Evolutionary conservation across 2,888 invertebrate genomes (phyloP), one percentile per base, ranked within the genome.

Genomic region (Dynastes grantii): DNA sequence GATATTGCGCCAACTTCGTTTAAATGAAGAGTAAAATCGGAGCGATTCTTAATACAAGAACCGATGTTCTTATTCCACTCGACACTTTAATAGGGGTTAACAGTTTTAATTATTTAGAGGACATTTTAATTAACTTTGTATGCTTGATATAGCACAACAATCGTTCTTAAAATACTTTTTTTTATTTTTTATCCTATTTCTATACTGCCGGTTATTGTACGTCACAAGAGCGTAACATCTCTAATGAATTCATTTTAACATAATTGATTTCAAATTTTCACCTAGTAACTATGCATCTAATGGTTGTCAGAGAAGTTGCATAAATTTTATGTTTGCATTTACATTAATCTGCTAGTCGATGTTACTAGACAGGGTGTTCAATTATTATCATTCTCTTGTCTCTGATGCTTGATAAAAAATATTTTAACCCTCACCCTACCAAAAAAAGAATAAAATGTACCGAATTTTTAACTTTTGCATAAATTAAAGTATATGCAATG

Each of bases 31-130:
- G 27, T 29, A 45, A 27, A 37, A 63, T 11, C 27, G 45, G 45
- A 45, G 22, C 2, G 13, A 49, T 63, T 75, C 61, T 75, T 75
- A 63, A 27, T 75, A 63, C 22, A 77, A 77, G 37, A 65, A 45
- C 63, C 61, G 27, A 63, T 61, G 71, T 45, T 76, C 76, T 70
- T 76, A 73, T 63, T 40, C 53, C 49, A 77, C 77, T 81, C 81
- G 81, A 82, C 81, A 77, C 76, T 81, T 81, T 82, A 81, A 81
- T 80, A 77, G 80, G 81, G 83, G 83, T 83, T 82, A 84, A 81
- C 78, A 82, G 79, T 83, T 82, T 83, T 82, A 82, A 84, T 84
- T 83, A 81, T 81, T 84, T 81, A 81, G 83, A 84, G 84, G 84
- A 81, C 84, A 80, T 77, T 81, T 80, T 81, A 81, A 83, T 83